Evolutionary conservation across 2,113 vertebrate species (phyloP).

Genomic region (Platysteira castanea): DNA sequence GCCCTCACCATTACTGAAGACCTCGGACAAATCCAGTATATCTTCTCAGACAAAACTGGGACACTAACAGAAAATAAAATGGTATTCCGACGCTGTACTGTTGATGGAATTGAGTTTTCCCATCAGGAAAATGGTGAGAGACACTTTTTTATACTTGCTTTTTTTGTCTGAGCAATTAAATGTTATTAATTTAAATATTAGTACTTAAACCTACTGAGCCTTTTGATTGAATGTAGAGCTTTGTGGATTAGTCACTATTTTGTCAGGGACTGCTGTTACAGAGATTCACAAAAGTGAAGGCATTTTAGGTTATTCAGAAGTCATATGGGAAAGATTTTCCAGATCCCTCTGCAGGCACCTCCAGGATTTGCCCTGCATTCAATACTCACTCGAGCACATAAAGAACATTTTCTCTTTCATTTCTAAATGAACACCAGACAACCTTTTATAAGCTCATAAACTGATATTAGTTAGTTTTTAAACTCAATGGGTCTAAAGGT

Average conservation of each 20-base stretch:
- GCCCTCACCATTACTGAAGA: constrained; percentile 80
- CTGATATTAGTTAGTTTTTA: neutral
- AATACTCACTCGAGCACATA: neutral
- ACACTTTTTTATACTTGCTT: neutral
- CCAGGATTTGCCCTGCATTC: neutral
- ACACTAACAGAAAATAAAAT: constrained; percentile 83
- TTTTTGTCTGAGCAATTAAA: neutral
- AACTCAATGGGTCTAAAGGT: neutral
- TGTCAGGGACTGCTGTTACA: neutral
- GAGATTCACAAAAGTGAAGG: neutral
- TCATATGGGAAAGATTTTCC: neutral
- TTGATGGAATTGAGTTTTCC: constrained; percentile 76
- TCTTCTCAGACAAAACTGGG: constrained; percentile 84
- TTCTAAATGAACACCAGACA: neutral
- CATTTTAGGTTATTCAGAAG: neutral
- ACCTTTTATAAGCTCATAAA: neutral
- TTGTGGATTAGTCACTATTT: neutral
- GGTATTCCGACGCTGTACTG: constrained; percentile 79
- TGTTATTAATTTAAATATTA: neutral
- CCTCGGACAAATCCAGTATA: constrained; percentile 80
- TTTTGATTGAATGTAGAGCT: neutral
- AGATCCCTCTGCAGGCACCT: neutral
- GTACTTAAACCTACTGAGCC: neutral
- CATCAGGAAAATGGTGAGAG: constrained; percentile 79
- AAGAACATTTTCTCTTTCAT: neutral